Base-by-base conservation (phyloP, 2,797 vertebrate species). In the Telmatherina bonti region DNA sequence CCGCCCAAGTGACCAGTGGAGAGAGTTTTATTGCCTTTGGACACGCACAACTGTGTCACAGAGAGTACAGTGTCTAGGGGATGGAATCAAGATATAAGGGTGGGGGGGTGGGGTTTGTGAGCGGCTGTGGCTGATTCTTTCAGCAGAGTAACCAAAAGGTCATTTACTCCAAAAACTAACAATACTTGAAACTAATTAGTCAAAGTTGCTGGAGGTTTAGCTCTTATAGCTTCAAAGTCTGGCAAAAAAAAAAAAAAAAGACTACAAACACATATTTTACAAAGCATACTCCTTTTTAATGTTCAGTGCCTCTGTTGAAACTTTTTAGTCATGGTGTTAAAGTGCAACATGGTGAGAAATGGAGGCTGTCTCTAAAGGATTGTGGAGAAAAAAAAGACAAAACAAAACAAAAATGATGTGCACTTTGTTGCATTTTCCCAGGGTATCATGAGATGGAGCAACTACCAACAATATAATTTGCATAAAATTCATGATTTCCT, bases 1-100 rank as follows among this genome's bases (percentile, higher is more conserved):
- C 84, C 61, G 78, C 85, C 81, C 79, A 89, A 90, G 76, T 83
- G 79, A 80, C 70, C 59, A 70, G 60, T 74, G 61, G 62, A 65
- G 41, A 75, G 67, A 55, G 66, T 81, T 86, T 85, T 68, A 79
- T 70, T 68, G 83, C 59, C 61, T 83, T 76, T 90, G 74, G 72
- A 78, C 63, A n/a, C 69, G 69, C 65, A 58, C 47, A 36, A 33
- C 57, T 27, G 20, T 76, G 64, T 79, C 61, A 72, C 61, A 67
- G 53, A 79, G 67, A 67, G 38, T 43, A 41, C 43, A 62, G 51
- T 65, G 24, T 70, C 62, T 61, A 15, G 2, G 31, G 24, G 30
- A 71, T 49, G 29, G 15, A 81, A 8, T 75, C 5, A 43, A 41
- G 47, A 82, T 71, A 68, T n/a, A 62, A 43, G 33, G 13, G 22